Percentiles rank a stretch among this genome's conserved stretches.
These are phyloP conservation scores for Anadara kagoshimensis DNA, from an alignment of 1,140 invertebrate genomes.

Conservation along the genomic window DNA sequence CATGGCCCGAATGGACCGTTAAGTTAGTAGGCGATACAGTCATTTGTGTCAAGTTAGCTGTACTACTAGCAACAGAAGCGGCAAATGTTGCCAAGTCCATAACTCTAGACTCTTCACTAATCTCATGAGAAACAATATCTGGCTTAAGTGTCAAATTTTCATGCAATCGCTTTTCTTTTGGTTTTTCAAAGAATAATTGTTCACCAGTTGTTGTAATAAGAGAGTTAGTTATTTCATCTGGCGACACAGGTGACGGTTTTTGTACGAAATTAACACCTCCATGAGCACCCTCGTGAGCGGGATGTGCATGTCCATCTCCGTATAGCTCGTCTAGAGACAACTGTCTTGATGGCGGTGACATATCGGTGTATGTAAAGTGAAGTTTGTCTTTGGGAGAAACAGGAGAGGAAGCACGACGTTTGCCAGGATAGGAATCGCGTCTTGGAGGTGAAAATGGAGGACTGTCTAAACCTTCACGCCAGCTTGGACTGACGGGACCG, in stretches of 20 bases:
- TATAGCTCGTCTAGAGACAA: constrained; percentile 13
- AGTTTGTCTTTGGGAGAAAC: constrained; percentile 59
- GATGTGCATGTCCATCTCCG: not conserved
- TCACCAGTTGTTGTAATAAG: constrained; percentile 2
- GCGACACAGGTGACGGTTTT: constrained; percentile 57
- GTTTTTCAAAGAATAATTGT: constrained; percentile 10
- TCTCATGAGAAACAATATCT: not conserved
- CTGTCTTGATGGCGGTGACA: constrained; percentile 61
- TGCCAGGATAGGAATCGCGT: constrained; percentile 65
- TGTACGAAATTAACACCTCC: constrained; percentile 43
- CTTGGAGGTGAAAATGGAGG: constrained; percentile 67
- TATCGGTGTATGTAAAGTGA: constrained; percentile 64
- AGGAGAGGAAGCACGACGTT: constrained; percentile 58
- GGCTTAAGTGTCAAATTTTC: constrained; percentile 5
- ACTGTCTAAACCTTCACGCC: constrained; percentile 67
- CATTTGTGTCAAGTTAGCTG: constrained; percentile 70
- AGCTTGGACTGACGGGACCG: constrained; percentile 65
- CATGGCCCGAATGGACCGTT: constrained; percentile 39
- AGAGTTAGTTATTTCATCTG: constrained; percentile 45
- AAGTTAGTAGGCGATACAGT: constrained; percentile 69
- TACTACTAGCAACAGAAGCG: constrained; percentile 71
- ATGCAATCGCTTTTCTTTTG: not conserved
- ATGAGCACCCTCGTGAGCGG: constrained; percentile 26
- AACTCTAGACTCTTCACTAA: constrained; percentile 53
- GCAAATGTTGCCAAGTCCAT: constrained; percentile 71